Evolutionary conservation across 2,888 invertebrate species (phyloP).

Genomic region (Gymnosoma rotundatum): DNA sequence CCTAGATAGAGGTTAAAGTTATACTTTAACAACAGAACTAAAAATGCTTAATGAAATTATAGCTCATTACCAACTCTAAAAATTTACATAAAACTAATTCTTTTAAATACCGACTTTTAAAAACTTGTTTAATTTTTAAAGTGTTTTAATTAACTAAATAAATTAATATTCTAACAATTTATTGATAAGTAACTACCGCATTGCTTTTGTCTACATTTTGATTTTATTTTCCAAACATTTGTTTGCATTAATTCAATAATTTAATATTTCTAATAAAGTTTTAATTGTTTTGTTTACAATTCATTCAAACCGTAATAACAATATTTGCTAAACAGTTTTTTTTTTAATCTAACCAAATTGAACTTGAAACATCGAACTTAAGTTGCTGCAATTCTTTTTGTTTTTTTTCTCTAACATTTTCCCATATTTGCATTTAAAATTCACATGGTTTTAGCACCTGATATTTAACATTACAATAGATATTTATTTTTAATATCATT

Average conservation of each 20-base stretch:
- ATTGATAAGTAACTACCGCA: slow-evolving; percentile 51
- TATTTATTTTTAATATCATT: not conserved
- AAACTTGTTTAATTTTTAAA: not conserved
- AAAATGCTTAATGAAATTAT: too few species aligned
- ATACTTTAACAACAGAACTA: too few species aligned
- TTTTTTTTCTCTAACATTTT: slow-evolving; percentile 3
- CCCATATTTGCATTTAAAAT: slow-evolving; percentile 37
- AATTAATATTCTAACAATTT: slow-evolving; percentile 20
- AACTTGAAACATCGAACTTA: slow-evolving; percentile 8
- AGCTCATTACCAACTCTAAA: too few species aligned
- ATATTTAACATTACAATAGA: slow-evolving; percentile 9
- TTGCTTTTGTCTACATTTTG: slow-evolving; percentile 16
- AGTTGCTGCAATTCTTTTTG: not conserved
- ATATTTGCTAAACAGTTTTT: not conserved
- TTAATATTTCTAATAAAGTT: slow-evolving; percentile 18
- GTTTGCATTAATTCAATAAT: slow-evolving; percentile 19
- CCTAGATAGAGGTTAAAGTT: too few species aligned
- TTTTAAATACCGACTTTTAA: not conserved
- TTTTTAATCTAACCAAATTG: slow-evolving; percentile 13
- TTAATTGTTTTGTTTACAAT: slow-evolving; percentile 52
- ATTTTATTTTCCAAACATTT: slow-evolving; percentile 11
- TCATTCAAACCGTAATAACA: not conserved
- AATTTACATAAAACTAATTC: too few species aligned
- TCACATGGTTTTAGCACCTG: slow-evolving; percentile 43
- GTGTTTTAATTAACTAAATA: slow-evolving; percentile 13